Evolutionary conservation across 2,113 vertebrate genomes (phyloP).

Genomic region (Spilogale gracilis): DNA sequence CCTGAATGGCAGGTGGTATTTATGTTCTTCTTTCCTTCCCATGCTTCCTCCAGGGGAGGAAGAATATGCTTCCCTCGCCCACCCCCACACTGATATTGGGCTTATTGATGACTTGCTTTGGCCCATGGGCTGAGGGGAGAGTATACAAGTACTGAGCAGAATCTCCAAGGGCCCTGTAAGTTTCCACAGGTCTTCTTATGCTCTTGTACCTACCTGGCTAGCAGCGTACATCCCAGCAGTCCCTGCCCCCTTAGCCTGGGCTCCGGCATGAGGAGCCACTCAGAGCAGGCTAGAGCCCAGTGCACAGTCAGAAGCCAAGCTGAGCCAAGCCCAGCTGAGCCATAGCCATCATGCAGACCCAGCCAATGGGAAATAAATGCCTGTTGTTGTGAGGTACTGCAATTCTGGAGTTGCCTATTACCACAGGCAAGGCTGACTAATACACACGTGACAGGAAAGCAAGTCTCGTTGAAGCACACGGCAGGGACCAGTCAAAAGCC

Average conservation of each 20-base stretch:
- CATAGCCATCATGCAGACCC: not conserved
- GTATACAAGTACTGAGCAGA: not conserved
- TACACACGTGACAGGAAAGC: not conserved
- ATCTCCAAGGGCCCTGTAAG: not conserved
- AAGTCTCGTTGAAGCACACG: not conserved
- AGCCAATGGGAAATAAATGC: not conserved
- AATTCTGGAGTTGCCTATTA: conserved; percentile 15
- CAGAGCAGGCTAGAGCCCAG: not conserved
- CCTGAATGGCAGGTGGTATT: not conserved
- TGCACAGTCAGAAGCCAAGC: not conserved
- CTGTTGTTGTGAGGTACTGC: not conserved
- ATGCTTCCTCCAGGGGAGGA: not conserved
- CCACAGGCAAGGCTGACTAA: conserved; percentile 35
- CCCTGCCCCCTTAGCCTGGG: not conserved
- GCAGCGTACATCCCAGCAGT: not conserved
- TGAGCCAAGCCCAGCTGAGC: not conserved
- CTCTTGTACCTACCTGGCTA: not conserved
- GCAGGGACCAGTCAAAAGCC: not conserved
- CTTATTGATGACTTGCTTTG: not conserved
- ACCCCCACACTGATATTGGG: not conserved
- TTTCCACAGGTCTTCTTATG: not conserved
- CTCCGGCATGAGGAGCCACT: not conserved
- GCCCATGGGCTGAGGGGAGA: not conserved
- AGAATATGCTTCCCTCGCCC: not conserved
- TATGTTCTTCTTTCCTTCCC: not conserved